A percentile compares a stretch with the other conserved stretches of the same genome.
phyloP scores from a whole-genome alignment of 2,797 vertebrate genomes.

The Channa striata region DNA sequence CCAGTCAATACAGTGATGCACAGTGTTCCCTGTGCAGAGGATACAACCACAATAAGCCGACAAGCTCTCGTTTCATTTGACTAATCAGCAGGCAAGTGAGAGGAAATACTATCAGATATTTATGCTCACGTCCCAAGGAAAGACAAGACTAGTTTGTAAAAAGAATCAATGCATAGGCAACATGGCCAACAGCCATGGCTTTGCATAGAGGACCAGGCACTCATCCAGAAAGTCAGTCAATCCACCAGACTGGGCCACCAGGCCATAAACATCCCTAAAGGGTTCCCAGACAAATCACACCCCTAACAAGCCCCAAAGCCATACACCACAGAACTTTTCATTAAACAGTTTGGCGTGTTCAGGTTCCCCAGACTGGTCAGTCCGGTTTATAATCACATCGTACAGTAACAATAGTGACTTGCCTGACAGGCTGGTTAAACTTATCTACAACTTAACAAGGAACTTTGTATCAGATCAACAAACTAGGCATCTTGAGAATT shows the following conservation, averaged over 20 bases:
- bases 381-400: background rate
- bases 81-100: constrained; percentile 2
- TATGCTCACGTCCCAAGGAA: background rate
- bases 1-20: background rate
- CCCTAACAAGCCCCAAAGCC: background rate
- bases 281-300: constrained; percentile 36
- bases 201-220: constrained; percentile 33
- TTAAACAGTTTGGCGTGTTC: too few species aligned
- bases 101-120: constrained; percentile 8
- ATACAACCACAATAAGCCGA: constrained; percentile 5
- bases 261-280: background rate
- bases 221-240: constrained; percentile 41
- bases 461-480: too few species aligned
- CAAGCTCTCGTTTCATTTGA: background rate
- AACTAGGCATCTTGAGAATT: too few species aligned
- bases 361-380: background rate
- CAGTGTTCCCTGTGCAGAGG: constrained; percentile 10
- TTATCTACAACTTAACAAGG: too few species aligned
- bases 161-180: constrained; percentile 1
- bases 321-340: too few species aligned
- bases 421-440: too few species aligned
- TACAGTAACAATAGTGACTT: too few species aligned
- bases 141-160: background rate
- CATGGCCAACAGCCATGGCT: too few species aligned
- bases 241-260: constrained; percentile 13